Conservation (phyloP, 2,113 vertebrate genomes). For the Channa argus region DNA sequence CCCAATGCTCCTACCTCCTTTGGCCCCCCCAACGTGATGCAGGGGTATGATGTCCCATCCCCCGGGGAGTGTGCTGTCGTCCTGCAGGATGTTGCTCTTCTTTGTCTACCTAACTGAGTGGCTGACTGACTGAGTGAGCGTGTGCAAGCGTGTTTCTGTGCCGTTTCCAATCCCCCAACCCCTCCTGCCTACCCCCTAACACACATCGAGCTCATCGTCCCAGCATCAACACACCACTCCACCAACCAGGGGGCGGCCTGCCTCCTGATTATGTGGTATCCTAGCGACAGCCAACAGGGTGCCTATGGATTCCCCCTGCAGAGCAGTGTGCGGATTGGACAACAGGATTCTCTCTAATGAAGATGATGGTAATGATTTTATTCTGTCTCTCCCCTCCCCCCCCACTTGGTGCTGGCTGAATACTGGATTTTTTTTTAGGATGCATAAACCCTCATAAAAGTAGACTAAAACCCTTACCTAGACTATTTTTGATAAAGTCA, state of each 20-base stretch:
- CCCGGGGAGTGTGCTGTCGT: constrained; percentile 79
- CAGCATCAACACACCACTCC: constrained; percentile 74
- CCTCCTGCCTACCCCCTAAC: constrained; percentile 75
- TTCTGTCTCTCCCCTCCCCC: constrained; percentile 68
- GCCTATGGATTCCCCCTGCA: constrained; percentile 75
- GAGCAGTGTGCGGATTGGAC: constrained; percentile 75
- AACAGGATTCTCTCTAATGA: constrained; percentile 79
- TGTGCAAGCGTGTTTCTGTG: constrained; percentile 57
- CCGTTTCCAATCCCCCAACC: constrained; percentile 61
- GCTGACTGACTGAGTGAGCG: constrained; percentile 60
- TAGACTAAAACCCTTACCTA: background rate
- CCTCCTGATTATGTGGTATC: constrained; percentile 86
- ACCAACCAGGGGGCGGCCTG: constrained; percentile 77
- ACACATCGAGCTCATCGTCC: constrained; percentile 62
- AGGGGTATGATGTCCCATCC: constrained; percentile 86
- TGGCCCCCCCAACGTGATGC: constrained; percentile 81
- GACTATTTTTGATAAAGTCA: constrained; percentile 1
- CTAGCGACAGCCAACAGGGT: constrained; percentile 85
- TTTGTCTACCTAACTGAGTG: constrained; percentile 79
- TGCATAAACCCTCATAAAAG: constrained; percentile 19
- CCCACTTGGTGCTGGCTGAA: constrained; percentile 43
- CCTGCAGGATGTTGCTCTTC: constrained; percentile 79
- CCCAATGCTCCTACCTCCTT: constrained; percentile 82
- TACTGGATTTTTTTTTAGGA: constrained; percentile 42
- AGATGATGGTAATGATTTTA: constrained; percentile 84